Evolutionary conservation across 35 echinoderm and acorn worm species (phyloP).

Genomic region (Apostichopus parvimensis): DNA sequence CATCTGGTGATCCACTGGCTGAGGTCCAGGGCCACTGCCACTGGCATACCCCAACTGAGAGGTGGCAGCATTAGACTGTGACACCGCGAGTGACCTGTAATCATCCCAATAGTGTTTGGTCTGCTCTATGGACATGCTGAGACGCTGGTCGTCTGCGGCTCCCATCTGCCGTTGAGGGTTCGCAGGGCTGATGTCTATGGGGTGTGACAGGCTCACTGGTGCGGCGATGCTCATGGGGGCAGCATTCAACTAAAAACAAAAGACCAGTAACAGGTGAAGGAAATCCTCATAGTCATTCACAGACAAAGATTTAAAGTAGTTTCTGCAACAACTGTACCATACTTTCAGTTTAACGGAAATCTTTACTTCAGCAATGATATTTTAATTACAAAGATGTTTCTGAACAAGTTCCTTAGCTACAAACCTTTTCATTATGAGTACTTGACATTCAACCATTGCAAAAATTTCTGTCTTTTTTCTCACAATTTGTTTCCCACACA

Average conservation of each 20-base stretch:
- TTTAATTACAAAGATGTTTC: too few relatives aligned
- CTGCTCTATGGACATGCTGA: constrained; percentile 48
- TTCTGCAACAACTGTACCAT: too few relatives aligned
- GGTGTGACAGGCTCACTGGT: constrained; percentile 37
- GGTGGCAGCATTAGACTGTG: neutral
- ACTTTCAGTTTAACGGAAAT: too few relatives aligned
- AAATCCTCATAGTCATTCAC: neutral
- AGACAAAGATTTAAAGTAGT: neutral
- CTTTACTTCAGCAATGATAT: too few relatives aligned
- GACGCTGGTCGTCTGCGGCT: constrained; percentile 33
- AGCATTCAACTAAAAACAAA: neutral
- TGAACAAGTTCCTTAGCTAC: too few relatives aligned
- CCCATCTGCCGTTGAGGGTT: constrained; percentile 2
- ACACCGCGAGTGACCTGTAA: neutral
- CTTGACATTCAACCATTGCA: too few relatives aligned
- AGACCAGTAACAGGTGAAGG: neutral
- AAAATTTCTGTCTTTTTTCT: too few relatives aligned
- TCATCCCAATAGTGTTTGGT: constrained; percentile 49
- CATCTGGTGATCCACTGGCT: constrained; percentile 30
- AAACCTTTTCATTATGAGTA: too few relatives aligned
- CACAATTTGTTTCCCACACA: too few relatives aligned
- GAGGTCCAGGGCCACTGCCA: neutral
- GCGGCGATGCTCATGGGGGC: constrained; percentile 15
- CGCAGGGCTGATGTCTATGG: constrained; percentile 21
- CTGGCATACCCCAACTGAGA: constrained; percentile 17